Base-by-base conservation (phyloP, 2,888 invertebrate species). In the Hermaeophaga mercurialis region DNA sequence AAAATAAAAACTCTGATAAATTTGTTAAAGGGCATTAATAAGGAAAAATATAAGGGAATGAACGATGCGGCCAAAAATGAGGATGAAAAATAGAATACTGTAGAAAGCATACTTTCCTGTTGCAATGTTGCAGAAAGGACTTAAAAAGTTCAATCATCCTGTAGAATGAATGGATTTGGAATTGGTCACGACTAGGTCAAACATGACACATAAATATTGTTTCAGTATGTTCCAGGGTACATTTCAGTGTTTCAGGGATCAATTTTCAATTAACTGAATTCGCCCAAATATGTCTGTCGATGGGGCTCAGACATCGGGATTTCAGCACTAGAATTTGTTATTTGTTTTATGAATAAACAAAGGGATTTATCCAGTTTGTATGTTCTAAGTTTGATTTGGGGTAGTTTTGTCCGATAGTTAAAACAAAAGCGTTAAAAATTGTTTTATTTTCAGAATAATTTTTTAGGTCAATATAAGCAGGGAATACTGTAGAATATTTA, bases 231-330 rank as follows among this genome's bases (percentile, higher is more conserved):
- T 34, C 14, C 47, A 15, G 50, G 14, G 38, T 38, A 38, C 26
- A 34, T 36, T 36, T 38, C 48, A 38, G 34, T 34, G 34, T 52
- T 41, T 43, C 50, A 22, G 50, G 50, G 50, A 52, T 52, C 50
- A 52, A 52, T 52, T 52, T 43, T 52, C 50, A 52, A 52, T 52
- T 52, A 52, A 52, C 43, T 43, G 33, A 14, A 43, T 43, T 43
- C 43, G 43, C 18, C 43, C 43, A 43, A 52, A 52, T 43, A 52
- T 34, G 50, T 43, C 33, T 52, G 43, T 52, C 41, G 33, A 43
- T 52, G n/a, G 34, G 41, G 22, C 33, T 43, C 22, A 41, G 38
- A 31, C 26, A 15, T 5, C 15, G 22, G 11, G 43, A 43, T 43
- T 15, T 43, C 11, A 12, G 43, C 8, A 39, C 12, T 19, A 39